phyloP scores from a whole-genome alignment of 2,797 vertebrate genomes.

The Anniella stebbinsi region DNA sequence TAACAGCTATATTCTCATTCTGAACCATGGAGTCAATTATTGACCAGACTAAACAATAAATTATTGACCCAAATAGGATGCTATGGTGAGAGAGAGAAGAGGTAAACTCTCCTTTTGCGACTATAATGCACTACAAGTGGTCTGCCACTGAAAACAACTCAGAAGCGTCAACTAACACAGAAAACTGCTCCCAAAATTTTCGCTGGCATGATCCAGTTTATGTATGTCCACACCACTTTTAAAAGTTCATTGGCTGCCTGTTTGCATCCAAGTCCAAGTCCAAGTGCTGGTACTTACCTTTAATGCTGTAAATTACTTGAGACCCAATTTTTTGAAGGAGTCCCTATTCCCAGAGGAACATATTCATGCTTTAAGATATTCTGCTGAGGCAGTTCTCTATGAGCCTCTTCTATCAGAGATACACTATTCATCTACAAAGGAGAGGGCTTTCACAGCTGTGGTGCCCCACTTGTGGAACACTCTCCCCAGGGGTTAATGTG shows the following conservation, averaged over 20 bases:
- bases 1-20: background rate
- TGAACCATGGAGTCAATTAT: conserved; percentile 4
- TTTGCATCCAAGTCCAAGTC: background rate
- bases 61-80: background rate
- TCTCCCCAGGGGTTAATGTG: background rate
- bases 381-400: background rate
- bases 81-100: background rate
- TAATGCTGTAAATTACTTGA: background rate
- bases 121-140: too few relatives aligned
- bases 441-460: background rate
- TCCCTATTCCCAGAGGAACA: background rate
- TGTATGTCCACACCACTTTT: too few relatives aligned
- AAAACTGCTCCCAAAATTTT: too few relatives aligned
- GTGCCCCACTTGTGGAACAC: background rate
- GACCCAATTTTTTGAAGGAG: background rate
- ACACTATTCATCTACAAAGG: background rate
- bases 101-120: background rate
- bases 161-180: too few relatives aligned
- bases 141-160: too few relatives aligned
- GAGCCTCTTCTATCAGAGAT: background rate
- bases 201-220: too few relatives aligned
- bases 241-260: background rate
- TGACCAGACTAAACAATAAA: background rate
- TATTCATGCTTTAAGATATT: background rate
- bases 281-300: background rate